phyloP scores from a whole-genome alignment of 2,113 vertebrate genomes.

The Chauna torquata region DNA sequence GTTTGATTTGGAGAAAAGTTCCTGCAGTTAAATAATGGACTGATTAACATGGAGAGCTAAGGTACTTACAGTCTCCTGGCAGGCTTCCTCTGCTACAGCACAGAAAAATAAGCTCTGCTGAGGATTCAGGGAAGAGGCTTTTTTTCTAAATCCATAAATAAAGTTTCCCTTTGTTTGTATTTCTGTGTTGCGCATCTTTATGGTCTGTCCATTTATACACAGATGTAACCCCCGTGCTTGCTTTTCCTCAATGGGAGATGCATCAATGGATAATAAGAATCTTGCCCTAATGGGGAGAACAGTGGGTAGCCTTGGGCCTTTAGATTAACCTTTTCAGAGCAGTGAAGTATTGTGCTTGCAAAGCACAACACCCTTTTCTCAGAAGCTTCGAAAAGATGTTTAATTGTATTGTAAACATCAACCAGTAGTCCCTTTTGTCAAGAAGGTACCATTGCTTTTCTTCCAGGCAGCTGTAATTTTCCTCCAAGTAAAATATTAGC shows the following conservation, averaged over 20 bases:
- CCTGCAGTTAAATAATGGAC: slow-evolving; percentile 29
- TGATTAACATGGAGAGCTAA: background rate
- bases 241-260: background rate
- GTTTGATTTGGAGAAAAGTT: slow-evolving; percentile 62
- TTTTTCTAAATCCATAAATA: background rate
- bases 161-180: background rate
- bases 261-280: background rate
- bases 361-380: background rate
- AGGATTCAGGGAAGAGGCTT: background rate
- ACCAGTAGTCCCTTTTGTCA: background rate
- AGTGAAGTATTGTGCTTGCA: background rate
- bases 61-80: background rate
- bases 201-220: background rate
- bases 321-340: background rate
- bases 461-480: background rate
- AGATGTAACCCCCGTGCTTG: background rate
- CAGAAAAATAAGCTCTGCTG: background rate
- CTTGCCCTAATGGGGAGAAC: background rate
- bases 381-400: background rate
- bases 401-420: background rate
- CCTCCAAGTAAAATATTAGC: background rate
- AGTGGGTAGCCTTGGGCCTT: background rate
- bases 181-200: background rate
- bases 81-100: background rate
- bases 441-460: background rate